These are phyloP conservation scores for Heterodera filipjevi DNA, from an alignment of 2,888 invertebrate species.

Conservation along the genomic window DNA sequence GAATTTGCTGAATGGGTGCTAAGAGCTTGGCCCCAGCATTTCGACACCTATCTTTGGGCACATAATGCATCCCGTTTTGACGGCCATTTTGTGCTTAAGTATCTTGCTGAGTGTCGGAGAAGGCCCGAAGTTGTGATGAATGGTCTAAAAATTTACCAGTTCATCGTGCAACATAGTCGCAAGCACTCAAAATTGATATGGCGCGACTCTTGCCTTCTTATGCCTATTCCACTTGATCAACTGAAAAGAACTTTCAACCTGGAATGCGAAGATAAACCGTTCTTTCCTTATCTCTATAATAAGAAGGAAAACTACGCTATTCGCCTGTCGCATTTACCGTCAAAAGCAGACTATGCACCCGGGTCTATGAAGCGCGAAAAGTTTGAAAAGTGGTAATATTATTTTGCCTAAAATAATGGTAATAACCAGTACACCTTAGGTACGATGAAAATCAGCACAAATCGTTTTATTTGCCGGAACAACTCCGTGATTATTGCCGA, in stretches of 20 bases:
- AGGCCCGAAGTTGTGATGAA: not conserved
- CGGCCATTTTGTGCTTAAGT: not conserved
- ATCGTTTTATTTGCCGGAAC: not conserved
- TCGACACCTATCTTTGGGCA: not conserved
- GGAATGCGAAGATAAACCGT: not conserved
- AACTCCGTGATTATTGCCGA: not conserved
- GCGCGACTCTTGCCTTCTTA: not conserved
- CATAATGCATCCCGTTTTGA: not conserved
- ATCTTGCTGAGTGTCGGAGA: not conserved
- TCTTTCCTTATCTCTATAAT: not conserved
- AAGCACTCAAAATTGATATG: not conserved
- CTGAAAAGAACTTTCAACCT: slow-evolving; percentile 10
- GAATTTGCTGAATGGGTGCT: not conserved
- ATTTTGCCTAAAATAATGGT: not conserved
- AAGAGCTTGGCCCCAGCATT: not conserved
- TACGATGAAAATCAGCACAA: not conserved
- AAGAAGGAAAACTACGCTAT: not conserved
- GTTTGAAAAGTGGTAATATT: not conserved
- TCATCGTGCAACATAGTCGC: not conserved
- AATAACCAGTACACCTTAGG: not conserved
- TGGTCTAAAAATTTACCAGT: not conserved
- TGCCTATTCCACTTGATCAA: not conserved
- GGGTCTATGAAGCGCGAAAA: not conserved
- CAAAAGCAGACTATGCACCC: not conserved
- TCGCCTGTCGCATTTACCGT: not conserved